A percentile compares a stretch with the other conserved stretches of the same genome.
Evolutionary conservation across 92 coral and sea anemone genomes (phyloP).

Genomic region (Parazoanthus darwini): DNA sequence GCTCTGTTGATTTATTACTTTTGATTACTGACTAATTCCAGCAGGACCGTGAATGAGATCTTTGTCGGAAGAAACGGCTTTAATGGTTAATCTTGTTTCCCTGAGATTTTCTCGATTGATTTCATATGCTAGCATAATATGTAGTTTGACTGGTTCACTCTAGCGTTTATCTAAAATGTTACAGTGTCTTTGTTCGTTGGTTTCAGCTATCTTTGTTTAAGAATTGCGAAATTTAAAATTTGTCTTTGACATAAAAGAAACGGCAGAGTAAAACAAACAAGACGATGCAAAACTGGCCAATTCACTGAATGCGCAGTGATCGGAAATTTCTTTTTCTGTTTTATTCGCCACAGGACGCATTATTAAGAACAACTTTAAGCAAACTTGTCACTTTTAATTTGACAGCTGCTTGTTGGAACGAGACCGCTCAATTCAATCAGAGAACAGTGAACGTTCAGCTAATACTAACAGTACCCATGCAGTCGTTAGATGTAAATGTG

Average conservation of each 20-base stretch:
- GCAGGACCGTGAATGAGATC: neutral
- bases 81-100: neutral
- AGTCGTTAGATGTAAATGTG: neutral
- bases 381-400: neutral
- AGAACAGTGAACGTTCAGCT: neutral
- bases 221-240: neutral
- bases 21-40: constrained; percentile 23
- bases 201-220: neutral
- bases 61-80: constrained; percentile 2
- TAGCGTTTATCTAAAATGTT: constrained; percentile 2
- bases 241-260: constrained; percentile 9
- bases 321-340: neutral
- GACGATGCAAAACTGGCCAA: constrained; percentile 12
- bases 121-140: neutral
- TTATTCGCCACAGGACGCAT: constrained; percentile 20
- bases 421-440: constrained; percentile 18
- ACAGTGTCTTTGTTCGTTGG: constrained; percentile 12
- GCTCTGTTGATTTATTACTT: constrained; percentile 9
- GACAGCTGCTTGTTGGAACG: constrained; percentile 21
- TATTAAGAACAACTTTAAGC: constrained; percentile 24
- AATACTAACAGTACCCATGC: neutral
- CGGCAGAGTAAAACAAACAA: neutral
- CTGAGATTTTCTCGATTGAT: neutral
- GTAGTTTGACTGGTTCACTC: neutral
- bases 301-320: neutral